Evolutionary conservation across 2,113 vertebrate species (phyloP).

Genomic region (Grammomys dolichurus): DNA sequence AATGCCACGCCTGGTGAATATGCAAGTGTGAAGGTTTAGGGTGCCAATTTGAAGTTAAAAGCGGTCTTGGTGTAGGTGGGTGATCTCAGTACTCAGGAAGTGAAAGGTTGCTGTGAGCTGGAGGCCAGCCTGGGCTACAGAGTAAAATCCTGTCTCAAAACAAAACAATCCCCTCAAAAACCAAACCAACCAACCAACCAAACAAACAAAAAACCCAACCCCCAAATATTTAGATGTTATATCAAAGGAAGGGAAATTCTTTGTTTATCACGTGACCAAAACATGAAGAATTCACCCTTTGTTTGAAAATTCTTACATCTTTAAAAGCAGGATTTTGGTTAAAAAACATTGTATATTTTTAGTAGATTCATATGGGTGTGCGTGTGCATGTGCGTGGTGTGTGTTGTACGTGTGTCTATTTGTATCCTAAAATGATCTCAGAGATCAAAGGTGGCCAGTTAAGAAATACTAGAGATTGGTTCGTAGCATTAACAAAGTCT

Average conservation of each 20-base stretch:
- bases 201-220: not conserved
- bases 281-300: not conserved
- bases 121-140: not conserved
- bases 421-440: not conserved
- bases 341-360: not conserved
- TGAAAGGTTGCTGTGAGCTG: no score
- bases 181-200: not conserved
- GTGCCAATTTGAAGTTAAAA: not conserved
- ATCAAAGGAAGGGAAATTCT: not conserved
- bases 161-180: not conserved
- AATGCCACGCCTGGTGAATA: not conserved
- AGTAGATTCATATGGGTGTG: not conserved
- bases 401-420: not conserved
- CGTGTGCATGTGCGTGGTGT: no score
- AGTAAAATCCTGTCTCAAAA: not conserved
- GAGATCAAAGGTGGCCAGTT: not conserved
- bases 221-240: not conserved
- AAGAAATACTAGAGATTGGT: not conserved
- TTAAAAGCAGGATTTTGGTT: not conserved
- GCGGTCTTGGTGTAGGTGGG: not conserved
- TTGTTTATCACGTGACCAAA: not conserved
- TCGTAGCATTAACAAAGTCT: not conserved
- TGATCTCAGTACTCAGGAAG: not conserved
- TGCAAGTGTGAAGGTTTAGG: not conserved
- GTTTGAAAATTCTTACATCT: slow-evolving; percentile 12